phyloP scores from a whole-genome alignment of 1,140 invertebrate species.

The Rhagoletis pomonella region DNA sequence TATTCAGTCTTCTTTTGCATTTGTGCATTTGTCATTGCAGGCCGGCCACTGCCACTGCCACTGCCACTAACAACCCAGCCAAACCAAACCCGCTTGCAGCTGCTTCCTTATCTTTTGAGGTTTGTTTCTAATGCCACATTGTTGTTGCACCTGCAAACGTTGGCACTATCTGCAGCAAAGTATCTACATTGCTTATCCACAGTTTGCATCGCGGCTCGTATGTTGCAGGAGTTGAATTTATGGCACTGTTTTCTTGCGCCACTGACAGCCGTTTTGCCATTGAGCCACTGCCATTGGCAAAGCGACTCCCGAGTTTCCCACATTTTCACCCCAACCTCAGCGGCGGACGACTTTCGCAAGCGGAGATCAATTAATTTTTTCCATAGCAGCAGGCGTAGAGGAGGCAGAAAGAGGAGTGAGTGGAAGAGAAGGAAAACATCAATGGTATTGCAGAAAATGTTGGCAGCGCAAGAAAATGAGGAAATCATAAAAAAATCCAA shows the following conservation, averaged over 20 bases:
- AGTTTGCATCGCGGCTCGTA: background rate
- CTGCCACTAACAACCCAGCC: background rate
- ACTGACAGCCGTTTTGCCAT: background rate
- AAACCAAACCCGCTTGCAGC: conserved; percentile 3
- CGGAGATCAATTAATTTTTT: conserved; percentile 21
- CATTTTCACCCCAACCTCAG: background rate
- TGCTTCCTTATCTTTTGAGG: background rate
- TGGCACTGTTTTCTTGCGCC: background rate
- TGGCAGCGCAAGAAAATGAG: background rate
- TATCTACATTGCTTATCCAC: conserved; percentile 21
- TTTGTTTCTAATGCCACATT: conserved; percentile 16
- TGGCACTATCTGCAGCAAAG: conserved; percentile 32
- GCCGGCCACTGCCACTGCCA: background rate
- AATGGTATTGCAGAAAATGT: background rate
- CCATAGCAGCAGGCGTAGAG: background rate
- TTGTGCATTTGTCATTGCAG: background rate
- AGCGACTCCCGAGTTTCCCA: background rate
- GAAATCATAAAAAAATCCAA: background rate
- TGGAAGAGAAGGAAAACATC: background rate
- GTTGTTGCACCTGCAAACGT: background rate
- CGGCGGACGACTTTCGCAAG: conserved; percentile 2
- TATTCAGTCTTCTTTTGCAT: background rate
- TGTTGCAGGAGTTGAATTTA: conserved; percentile 48
- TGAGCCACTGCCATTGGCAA: background rate
- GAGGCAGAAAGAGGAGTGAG: background rate